Base-by-base conservation (phyloP, 2,888 invertebrate species). In the Ophion obscuratus region DNA sequence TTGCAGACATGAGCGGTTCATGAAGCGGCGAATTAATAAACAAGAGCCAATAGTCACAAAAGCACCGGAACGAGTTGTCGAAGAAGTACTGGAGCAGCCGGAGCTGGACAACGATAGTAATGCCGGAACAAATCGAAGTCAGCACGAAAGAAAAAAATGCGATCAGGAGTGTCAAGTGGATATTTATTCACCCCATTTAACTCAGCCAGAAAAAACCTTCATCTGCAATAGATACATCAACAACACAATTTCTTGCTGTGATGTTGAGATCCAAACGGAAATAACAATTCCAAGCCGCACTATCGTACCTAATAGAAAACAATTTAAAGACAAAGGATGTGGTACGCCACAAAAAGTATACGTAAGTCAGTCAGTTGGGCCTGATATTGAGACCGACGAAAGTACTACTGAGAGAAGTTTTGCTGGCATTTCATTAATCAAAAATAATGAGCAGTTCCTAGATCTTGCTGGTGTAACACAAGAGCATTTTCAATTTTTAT, bases 191-290 rank as follows among this genome's bases (percentile, higher is more conserved):
- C n/a, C n/a, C n/a, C n/a, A n/a, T n/a, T n/a, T n/a, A 14, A 59
- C 3, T 66, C 61, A 80, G n/a, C 64, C 80, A 67, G 36, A 59
- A 83, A 31, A 84, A 44, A 84, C 70, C 36, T 85, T 84, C 47
- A 81, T 68, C 59, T 87, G 86, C 70, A 86, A 84, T 44, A 79
- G 84, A 62, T 79, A 86, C 31, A 79, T 87, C n/a, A 27, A 83
- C 27, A 36, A 70, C 9, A 85, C 11, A 14, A 67, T 44, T 59
- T 36, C 36, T 47, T 81, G 79, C 20, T 20, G 80, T 64, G 78
- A 88, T 80, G 86, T 70, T 67, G 87, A 84, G 64, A 62, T 78
- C 31, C 84, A 88, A 81, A 86, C 87, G 11, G 81, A 83, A 66
- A 81, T 73, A 40, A 14, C 62, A 68, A 68, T 68, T 31, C 57